These are phyloP conservation scores for Argyrosomus japonicus DNA, from an alignment of 2,113 vertebrate genomes.

Conservation along the genomic window DNA sequence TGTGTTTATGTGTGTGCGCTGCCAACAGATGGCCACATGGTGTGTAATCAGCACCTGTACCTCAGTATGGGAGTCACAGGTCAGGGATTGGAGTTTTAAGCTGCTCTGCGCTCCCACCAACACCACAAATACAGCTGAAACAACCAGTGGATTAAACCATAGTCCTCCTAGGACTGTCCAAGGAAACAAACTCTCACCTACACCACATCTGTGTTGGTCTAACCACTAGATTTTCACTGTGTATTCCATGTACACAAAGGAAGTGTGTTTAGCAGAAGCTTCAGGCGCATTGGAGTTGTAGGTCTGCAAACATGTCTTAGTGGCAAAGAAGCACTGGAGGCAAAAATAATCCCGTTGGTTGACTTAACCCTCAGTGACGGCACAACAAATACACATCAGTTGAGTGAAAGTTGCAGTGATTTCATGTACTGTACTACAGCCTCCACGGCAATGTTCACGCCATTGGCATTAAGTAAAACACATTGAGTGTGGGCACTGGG, in stretches of 20 bases:
- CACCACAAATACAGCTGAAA: constrained; percentile 31
- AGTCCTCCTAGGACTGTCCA: not conserved
- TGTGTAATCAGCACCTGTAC: constrained; percentile 60
- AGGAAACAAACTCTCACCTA: constrained; percentile 14
- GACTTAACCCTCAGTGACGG: not conserved
- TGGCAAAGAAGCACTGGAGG: not conserved
- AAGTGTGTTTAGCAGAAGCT: not conserved
- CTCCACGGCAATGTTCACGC: not conserved
- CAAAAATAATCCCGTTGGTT: not conserved
- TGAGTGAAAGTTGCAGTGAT: not conserved
- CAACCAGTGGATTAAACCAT: constrained; percentile 55
- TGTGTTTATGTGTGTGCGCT: constrained; percentile 4
- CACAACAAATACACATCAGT: not conserved
- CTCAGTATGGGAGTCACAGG: constrained; percentile 49
- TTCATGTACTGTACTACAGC: not conserved
- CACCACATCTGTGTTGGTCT: not conserved
- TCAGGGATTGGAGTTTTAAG: constrained; percentile 52
- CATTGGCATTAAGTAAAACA: not conserved
- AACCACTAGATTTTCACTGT: constrained; percentile 12
- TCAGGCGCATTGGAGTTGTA: not conserved
- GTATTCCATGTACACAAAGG: not conserved
- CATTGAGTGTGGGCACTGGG: not conserved
- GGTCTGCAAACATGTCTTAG: constrained; percentile 5
- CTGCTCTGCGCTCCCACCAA: constrained; percentile 31
- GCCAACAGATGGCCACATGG: constrained; percentile 45